Conservation (phyloP, 2,113 vertebrate species). For the Gymnarchus niloticus region DNA sequence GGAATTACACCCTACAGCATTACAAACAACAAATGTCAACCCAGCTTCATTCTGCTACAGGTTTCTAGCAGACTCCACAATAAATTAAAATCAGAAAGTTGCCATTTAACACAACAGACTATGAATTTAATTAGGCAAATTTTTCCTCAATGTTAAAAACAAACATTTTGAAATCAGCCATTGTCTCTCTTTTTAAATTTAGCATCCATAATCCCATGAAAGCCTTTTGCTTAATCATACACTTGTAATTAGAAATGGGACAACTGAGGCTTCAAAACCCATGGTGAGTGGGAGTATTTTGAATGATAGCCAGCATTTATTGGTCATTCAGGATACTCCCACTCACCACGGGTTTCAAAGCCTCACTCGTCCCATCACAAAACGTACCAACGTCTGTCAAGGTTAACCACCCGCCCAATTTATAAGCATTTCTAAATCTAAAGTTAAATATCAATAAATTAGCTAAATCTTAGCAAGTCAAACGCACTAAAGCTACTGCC, state of each 20-base stretch:
- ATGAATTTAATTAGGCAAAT: too few species aligned
- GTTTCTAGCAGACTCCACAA: background rate
- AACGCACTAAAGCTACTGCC: background rate
- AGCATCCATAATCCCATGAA: background rate
- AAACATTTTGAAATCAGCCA: background rate
- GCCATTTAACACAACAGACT: background rate
- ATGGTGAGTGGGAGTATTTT: too few species aligned
- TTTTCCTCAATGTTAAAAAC: background rate
- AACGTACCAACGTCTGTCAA: background rate
- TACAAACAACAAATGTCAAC: background rate
- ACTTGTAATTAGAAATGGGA: background rate
- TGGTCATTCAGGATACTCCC: too few species aligned
- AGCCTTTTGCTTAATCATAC: background rate
- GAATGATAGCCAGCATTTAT: too few species aligned
- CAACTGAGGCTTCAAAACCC: too few species aligned
- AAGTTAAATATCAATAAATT: background rate
- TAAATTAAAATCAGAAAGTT: background rate
- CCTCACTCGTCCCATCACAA: background rate
- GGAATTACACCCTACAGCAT: background rate
- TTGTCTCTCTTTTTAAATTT: background rate
- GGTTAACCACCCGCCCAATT: background rate
- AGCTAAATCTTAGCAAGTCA: too few species aligned
- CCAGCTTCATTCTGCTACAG: background rate
- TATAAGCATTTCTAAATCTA: background rate
- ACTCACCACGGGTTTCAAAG: too few species aligned